Evolutionary conservation across 2,888 invertebrate genomes (phyloP).

Genomic region (Eristalis arbustorum): DNA sequence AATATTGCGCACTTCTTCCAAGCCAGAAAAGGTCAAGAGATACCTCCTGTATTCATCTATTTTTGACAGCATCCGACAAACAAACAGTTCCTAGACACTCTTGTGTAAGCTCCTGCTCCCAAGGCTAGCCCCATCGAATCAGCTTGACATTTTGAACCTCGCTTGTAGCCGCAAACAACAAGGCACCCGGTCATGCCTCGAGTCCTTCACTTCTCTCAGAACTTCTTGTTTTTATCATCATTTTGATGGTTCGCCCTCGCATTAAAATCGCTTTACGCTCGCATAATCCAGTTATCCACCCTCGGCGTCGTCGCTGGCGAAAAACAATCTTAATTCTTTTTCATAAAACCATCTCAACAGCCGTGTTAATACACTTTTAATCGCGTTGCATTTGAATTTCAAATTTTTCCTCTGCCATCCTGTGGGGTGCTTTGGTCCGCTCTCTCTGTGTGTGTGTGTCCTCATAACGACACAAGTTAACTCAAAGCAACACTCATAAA

Average conservation of each 20-base stretch:
- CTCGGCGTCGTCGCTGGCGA: neutral
- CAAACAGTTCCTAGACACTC: neutral
- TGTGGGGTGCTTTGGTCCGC: neutral
- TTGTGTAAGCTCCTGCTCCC: neutral
- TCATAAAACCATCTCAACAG: slow-evolving; percentile 49
- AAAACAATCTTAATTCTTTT: slow-evolving; percentile 19
- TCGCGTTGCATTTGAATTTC: slow-evolving; percentile 45
- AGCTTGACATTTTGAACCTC: neutral
- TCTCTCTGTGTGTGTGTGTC: neutral
- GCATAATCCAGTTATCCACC: neutral
- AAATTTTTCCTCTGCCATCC: slow-evolving; percentile 26
- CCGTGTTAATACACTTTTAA: slow-evolving; percentile 53
- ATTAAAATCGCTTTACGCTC: slow-evolving; percentile 26
- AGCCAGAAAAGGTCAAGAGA: too few relatives aligned
- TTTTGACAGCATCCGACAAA: neutral
- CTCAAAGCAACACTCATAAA: slow-evolving; percentile 37
- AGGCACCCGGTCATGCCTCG: neutral
- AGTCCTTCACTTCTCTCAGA: neutral
- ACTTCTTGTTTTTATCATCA: slow-evolving; percentile 4
- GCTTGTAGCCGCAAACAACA: neutral
- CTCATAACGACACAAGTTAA: slow-evolving; percentile 12
- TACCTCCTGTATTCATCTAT: neutral
- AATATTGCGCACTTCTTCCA: too few relatives aligned
- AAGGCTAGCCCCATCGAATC: neutral
- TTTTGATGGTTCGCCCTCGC: neutral